Evolutionary conservation across 2,797 vertebrate genomes (phyloP).

Genomic region (Podargus strigoides): DNA sequence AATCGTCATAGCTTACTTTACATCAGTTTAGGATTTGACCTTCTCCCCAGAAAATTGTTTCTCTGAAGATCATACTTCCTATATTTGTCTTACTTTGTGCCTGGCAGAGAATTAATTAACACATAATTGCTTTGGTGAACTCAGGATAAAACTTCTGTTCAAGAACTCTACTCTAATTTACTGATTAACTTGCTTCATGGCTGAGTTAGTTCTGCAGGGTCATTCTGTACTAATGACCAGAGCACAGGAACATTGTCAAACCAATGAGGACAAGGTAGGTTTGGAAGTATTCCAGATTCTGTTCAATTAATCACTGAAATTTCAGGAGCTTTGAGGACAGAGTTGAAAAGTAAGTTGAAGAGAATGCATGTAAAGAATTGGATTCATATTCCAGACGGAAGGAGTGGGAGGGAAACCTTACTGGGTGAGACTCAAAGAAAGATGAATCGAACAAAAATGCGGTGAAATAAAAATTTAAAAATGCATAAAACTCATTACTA

Average conservation of each 20-base stretch:
- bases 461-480: background rate
- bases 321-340: constrained; percentile 36
- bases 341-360: constrained; percentile 38
- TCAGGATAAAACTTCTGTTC: constrained; percentile 57
- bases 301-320: constrained; percentile 58
- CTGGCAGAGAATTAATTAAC: constrained; percentile 63
- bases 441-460: background rate
- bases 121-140: constrained; percentile 58
- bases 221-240: constrained; percentile 56
- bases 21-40: constrained; percentile 48
- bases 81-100: constrained; percentile 62
- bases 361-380: background rate
- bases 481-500: background rate
- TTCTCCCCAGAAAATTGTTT: constrained; percentile 38
- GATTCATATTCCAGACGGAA: background rate
- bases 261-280: constrained; percentile 42
- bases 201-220: constrained; percentile 62
- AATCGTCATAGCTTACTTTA: too few species aligned
- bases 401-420: background rate
- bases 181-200: constrained; percentile 72
- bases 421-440: background rate
- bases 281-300: constrained; percentile 54
- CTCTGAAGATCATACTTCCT: constrained; percentile 57
- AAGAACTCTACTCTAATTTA: constrained; percentile 62
- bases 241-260: constrained; percentile 38